Base-by-base conservation (phyloP, 2,888 invertebrate genomes). In the Xestoiulus laeticollis region DNA sequence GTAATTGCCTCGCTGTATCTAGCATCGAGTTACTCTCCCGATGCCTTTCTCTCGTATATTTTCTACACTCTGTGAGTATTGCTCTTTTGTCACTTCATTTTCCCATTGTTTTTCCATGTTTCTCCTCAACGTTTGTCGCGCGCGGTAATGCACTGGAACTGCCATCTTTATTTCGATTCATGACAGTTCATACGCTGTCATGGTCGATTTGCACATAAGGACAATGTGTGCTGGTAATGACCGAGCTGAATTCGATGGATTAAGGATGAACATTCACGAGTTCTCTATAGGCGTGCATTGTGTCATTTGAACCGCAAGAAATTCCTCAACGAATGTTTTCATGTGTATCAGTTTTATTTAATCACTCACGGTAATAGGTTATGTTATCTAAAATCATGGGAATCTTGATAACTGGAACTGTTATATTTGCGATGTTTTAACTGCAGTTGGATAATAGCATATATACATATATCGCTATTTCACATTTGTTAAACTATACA, bases 151-250 rank as follows among this genome's bases (percentile, higher is more conserved):
- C 68, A 26, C 30, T 78, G 78, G 22, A 30, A 78, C 78, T 78
- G 78, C 30, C 78, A 30, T 78, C 78, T 78, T 78, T 78, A 78
- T 78, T 78, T 26, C 78, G 78, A 78, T 78, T 78, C 30, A 30
- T 78, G 30, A 14, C 78, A 78, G 78, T 78, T 78, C 78, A 78
- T 78, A 30, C 26, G 30, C 78, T 78, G 78, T 30, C 78, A 78
- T 78, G 78, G 14, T 78, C 78, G 78, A 78, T 78, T 78, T 78
- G 78, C 78, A 78, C 78, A 78, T 26, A 12, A 78, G 78, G 78
- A 78, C 78, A 78, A 30, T 30, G 30, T 10, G 30, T 30, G 33
- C 6, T 5, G 14, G 78, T 30, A 78, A 78, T 30, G 30, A 16
- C 14, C 78, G 14, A 1, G 30, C 30, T 30, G 78, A 78, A 38